phyloP scores from a whole-genome alignment of 2,113 vertebrate genomes.

The Paedocypris sp. region DNA sequence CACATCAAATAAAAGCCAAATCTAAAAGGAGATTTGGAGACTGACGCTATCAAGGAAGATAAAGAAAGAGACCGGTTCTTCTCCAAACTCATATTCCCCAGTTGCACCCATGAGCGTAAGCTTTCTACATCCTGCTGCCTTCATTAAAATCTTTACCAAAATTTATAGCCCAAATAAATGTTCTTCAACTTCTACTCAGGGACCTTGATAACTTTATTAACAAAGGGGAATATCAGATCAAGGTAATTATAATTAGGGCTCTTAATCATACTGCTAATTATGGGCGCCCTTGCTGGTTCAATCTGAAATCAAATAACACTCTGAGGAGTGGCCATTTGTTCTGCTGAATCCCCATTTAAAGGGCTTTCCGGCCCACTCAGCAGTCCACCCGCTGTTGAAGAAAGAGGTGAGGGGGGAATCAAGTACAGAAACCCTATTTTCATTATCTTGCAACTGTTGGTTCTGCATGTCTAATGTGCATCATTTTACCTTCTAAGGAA shows the following conservation, averaged over 20 bases:
- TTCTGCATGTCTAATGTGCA: conserved; percentile 32
- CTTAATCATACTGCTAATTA: conserved; percentile 51
- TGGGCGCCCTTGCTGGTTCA: conserved; percentile 31
- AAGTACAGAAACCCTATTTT: conserved; percentile 49
- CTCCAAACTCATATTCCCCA: too few relatives aligned
- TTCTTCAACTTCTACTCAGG: conserved; percentile 12
- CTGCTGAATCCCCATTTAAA: conserved; percentile 27
- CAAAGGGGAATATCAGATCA: conserved; percentile 42
- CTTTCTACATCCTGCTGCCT: not conserved
- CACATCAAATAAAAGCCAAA: too few relatives aligned
- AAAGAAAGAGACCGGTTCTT: too few relatives aligned
- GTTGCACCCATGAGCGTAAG: not conserved
- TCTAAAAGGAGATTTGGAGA: too few relatives aligned
- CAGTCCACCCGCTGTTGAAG: conserved; percentile 41
- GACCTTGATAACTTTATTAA: conserved; percentile 32
- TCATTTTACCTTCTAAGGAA: conserved; percentile 48
- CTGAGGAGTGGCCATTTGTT: conserved; percentile 29
- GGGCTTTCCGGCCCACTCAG: conserved; percentile 27
- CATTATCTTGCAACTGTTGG: conserved; percentile 46
- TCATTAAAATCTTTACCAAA: conserved; percentile 27
- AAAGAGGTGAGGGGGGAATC: conserved; percentile 42
- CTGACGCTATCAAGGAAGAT: too few relatives aligned
- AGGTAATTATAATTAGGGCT: conserved; percentile 52
- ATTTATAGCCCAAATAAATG: conserved; percentile 32
- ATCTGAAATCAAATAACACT: conserved; percentile 32